Evolutionary conservation across 2,113 vertebrate genomes (phyloP).

Genomic region (Nipponia nippon): DNA sequence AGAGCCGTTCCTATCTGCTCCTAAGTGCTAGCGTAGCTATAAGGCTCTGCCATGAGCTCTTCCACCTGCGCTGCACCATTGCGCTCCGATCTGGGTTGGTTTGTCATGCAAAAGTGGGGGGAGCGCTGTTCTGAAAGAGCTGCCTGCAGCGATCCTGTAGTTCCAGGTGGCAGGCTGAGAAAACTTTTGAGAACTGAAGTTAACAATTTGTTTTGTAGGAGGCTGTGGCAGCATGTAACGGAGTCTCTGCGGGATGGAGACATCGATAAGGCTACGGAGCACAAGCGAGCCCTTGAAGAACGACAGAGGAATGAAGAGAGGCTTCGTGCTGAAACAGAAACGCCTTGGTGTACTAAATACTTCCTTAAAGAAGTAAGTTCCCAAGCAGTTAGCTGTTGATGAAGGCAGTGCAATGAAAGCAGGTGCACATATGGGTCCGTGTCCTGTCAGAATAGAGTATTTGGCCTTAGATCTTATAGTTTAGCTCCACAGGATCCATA

Average conservation of each 20-base stretch:
- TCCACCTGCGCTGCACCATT: rapidly evolving
- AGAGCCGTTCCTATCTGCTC: neutral
- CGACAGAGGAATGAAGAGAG: constrained; percentile 89
- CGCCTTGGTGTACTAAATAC: constrained; percentile 88
- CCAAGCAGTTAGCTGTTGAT: neutral
- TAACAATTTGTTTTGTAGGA: constrained; percentile 66
- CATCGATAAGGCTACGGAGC: constrained; percentile 92
- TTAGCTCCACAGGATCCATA: neutral
- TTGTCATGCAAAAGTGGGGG: neutral
- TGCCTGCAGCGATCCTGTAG: neutral
- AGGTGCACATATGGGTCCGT: rapidly evolving
- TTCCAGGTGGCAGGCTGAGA: neutral
- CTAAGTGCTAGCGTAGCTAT: neutral
- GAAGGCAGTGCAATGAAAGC: neutral
- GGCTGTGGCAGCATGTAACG: constrained; percentile 91
- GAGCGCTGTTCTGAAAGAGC: neutral
- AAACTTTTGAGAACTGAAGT: neutral
- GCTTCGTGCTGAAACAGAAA: constrained; percentile 85
- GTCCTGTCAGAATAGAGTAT: neutral
- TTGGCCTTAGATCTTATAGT: neutral
- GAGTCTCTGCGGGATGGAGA: constrained; percentile 88
- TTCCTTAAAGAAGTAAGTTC: constrained; percentile 86
- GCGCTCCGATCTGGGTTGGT: neutral
- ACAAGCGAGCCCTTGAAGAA: constrained; percentile 91
- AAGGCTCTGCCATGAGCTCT: neutral